Base-by-base conservation (phyloP, 2,888 invertebrate genomes). In the Sphaerophoria rueppellii region DNA sequence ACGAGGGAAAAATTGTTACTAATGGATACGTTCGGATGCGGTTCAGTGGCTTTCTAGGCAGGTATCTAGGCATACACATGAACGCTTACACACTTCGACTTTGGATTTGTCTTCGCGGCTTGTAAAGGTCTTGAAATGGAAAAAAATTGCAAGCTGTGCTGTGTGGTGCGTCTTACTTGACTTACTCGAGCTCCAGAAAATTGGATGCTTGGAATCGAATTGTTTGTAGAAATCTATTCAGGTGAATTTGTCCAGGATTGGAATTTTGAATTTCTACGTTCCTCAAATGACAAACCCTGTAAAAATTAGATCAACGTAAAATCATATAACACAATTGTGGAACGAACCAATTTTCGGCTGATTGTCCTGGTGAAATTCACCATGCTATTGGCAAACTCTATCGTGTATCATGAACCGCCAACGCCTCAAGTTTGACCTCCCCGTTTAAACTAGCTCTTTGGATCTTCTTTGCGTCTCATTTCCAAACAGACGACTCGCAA, bases 21-120 rank as follows among this genome's bases (percentile, higher is more conserved):
- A 85, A 85, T 85, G 85, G 85, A 85, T 85, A 85, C 81, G 81
- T 85, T 85, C 85, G 85, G 81, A 85, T 85, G 85, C 81, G 85
- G 85, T 85, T 85, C 85, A 85, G 85, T 85, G 81, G 85, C 85
- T 85, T 85, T 85, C 81, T 81, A 85, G 85, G 85, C 85, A 81
- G 76, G 73, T 73, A 63, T 24, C 40, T 35, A 16, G n/a, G 37
- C 65, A 63, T 48, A 73, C 63, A 76, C 73, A 69, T 24, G 67
- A 69, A 81, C 80, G 75, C 55, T 69, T 54, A 74, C 73, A 77
- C 60, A 77, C 81, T 65, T 16, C 34, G 37, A 50, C 35, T 65
- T 50, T 6, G 14, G 48, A 0, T 48, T n/a, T n/a, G 48, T n/a
- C 2, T n/a, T 4, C 4, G 1, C 6, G 14, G 14, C 4, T 6